phyloP scores from a whole-genome alignment of 2,113 vertebrate genomes.

The Mus musculus region DNA sequence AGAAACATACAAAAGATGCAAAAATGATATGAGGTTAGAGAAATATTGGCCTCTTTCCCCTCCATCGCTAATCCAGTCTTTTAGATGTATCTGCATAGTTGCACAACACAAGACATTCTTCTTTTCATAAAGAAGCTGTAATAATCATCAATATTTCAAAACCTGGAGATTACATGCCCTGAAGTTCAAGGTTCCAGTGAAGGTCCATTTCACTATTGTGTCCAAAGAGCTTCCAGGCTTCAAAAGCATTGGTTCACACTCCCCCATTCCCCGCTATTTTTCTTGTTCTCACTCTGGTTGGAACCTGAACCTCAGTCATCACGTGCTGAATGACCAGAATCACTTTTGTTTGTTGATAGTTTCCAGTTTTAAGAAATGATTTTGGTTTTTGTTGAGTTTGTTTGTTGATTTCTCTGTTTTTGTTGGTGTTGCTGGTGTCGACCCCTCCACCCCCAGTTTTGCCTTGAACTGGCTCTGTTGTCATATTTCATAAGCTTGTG shows the following conservation, averaged over 20 bases:
- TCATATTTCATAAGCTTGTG: not conserved
- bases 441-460: not conserved
- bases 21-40: not conserved
- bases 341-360: no score
- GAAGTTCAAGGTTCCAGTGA: not conserved
- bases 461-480: not conserved
- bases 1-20: not conserved
- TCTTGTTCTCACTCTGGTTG: no score
- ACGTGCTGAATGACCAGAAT: no score
- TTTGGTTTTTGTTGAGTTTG: not conserved
- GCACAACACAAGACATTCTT: not conserved
- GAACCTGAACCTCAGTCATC: not conserved
- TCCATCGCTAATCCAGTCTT: not conserved
- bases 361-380: no score
- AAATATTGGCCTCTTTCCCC: not conserved
- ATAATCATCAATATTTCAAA: not conserved
- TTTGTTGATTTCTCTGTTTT: not conserved
- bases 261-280: no score
- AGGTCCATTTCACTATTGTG: not conserved
- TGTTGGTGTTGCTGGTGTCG: no score
- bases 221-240: not conserved
- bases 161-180: not conserved
- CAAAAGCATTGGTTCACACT: rapidly evolving
- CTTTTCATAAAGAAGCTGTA: not conserved
- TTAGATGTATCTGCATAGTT: not conserved